Conservation (phyloP, 2,797 vertebrate genomes). For the Gymnoscopelus microlampas region DNA sequence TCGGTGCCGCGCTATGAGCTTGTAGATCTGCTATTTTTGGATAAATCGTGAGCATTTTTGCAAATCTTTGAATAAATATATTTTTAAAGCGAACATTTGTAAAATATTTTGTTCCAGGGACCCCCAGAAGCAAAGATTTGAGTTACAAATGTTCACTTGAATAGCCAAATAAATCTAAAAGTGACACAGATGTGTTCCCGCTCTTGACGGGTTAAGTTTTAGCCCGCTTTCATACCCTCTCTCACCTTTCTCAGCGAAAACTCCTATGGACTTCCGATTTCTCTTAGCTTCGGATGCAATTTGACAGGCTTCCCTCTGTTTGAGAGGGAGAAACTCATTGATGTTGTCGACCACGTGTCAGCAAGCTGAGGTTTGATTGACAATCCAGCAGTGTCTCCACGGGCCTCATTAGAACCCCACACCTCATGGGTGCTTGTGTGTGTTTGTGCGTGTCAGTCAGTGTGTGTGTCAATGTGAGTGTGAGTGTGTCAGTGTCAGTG, state of each 20-base stretch:
- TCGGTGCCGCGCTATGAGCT: too few relatives aligned
- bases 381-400: constrained; percentile 80
- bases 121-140: too few relatives aligned
- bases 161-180: too few relatives aligned
- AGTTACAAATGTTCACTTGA: too few relatives aligned
- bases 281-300: constrained; percentile 71
- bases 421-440: constrained; percentile 67
- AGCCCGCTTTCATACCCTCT: constrained; percentile 25
- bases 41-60: too few relatives aligned
- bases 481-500: constrained; percentile 20
- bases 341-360: constrained; percentile 84
- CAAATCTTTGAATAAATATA: too few relatives aligned
- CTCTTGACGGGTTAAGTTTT: too few relatives aligned
- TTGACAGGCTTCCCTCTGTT: constrained; percentile 72
- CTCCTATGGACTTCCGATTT: constrained; percentile 54
- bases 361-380: constrained; percentile 82
- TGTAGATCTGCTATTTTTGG: too few relatives aligned
- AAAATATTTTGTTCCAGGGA: too few relatives aligned
- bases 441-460: constrained; percentile 23
- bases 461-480: constrained; percentile 23
- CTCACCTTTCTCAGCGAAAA: constrained; percentile 46
- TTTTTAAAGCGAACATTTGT: too few relatives aligned
- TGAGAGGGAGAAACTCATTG: constrained; percentile 77
- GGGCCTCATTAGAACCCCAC: constrained; percentile 85
- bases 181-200: too few relatives aligned